A percentile compares a stretch with the other conserved stretches of the same genome.
Evolutionary conservation across 2,888 invertebrate genomes (phyloP).

Genomic region (Temnothorax unifasciatus): DNA sequence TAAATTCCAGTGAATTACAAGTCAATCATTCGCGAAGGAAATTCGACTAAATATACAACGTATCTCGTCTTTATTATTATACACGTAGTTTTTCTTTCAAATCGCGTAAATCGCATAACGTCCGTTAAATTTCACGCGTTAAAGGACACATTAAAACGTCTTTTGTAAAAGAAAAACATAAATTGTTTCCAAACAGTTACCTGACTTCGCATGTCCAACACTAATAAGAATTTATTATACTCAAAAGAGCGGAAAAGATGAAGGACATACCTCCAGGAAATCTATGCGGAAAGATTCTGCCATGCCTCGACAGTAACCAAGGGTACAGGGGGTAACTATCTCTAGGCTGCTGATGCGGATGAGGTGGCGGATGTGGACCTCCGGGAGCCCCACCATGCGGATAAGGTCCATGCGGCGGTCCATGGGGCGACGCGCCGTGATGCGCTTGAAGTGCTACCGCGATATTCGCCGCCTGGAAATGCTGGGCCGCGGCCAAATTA

Average conservation of each 20-base stretch:
- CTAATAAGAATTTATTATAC: neutral
- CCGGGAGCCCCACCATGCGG: slow-evolving; percentile 80
- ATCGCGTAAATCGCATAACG: neutral
- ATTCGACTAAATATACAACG: neutral
- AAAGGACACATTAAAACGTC: neutral
- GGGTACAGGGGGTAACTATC: slow-evolving; percentile 97
- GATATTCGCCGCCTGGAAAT: slow-evolving; percentile 94
- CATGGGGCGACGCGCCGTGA: slow-evolving; percentile 87
- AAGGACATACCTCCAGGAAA: slow-evolving; percentile 95
- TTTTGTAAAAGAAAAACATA: neutral
- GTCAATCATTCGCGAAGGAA: neutral
- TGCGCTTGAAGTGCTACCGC: slow-evolving; percentile 90
- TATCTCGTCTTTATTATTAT: neutral
- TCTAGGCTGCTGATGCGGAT: slow-evolving; percentile 91
- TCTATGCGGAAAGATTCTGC: slow-evolving; percentile 95
- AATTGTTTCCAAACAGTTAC: neutral
- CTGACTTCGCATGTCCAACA: neutral
- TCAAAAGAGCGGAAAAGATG: neutral
- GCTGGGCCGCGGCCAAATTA: slow-evolving; percentile 89
- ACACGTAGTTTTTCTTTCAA: neutral
- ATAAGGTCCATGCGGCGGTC: slow-evolving; percentile 87
- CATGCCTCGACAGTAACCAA: slow-evolving; percentile 96
- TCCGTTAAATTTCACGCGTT: neutral
- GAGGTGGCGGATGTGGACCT: slow-evolving; percentile 87
- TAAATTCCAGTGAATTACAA: neutral